Conservation (phyloP, 2,797 vertebrate genomes). For the Bucorvus abyssinicus region DNA sequence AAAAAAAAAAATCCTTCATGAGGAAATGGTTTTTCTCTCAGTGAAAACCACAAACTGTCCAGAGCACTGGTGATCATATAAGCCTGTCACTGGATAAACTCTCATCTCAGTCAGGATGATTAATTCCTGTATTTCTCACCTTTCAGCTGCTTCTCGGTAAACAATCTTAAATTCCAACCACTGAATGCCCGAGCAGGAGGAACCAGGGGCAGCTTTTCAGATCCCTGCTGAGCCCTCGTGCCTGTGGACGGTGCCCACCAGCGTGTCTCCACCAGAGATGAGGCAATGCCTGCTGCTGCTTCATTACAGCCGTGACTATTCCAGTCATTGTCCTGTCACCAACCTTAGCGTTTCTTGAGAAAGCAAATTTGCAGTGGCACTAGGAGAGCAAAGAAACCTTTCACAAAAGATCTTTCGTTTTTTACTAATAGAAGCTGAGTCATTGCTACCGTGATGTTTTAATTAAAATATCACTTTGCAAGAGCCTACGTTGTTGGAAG, state of each 20-base stretch:
- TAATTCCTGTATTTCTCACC: background rate
- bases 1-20: background rate
- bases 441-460: background rate
- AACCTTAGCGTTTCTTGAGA: background rate
- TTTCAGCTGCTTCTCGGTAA: background rate
- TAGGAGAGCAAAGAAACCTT: background rate
- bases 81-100: background rate
- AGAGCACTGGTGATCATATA: background rate
- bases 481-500: background rate
- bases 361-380: background rate
- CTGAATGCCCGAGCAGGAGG: background rate
- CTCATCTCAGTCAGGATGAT: background rate
- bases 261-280: rapidly evolving
- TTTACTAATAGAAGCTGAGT: background rate
- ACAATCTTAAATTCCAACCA: background rate
- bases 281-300: background rate
- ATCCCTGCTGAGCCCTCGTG: background rate
- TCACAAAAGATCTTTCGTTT: background rate
- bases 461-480: background rate
- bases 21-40: constrained; percentile 2
- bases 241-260: background rate
- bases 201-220: background rate
- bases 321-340: background rate
- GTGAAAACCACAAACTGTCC: background rate
- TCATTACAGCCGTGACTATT: background rate